Base-by-base conservation (phyloP, 2,113 vertebrate genomes). In the Gambusia affinis region DNA sequence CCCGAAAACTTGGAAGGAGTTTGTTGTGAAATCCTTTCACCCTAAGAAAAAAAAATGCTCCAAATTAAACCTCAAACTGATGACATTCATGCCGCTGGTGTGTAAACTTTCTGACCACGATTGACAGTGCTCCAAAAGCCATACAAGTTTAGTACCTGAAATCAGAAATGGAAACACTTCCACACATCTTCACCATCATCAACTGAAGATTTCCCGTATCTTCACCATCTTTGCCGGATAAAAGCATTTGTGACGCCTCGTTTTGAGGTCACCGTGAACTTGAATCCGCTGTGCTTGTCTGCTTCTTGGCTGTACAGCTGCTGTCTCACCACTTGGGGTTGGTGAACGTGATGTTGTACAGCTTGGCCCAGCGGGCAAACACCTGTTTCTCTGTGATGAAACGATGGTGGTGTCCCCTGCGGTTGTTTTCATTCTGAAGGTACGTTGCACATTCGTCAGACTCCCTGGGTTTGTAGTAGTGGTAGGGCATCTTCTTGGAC, bases 301-400 rank as follows among this genome's bases (percentile, higher is more conserved):
- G 15, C 31, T 3, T 33, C 30, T 63, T 39, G 51, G 28, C 44
- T n/a, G 44, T 12, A 29, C 61, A 72, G 5, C 6, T n/a, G 30
- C 29, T 67, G 70, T 60, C 35, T 94, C 86, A 94, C 98, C 98
- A 99, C 31, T 85, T 78, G 0, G 98, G 98, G 83, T 97, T 93
- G 68, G 93, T 93, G 93, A 98, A 99, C 76, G 96, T 96, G 94
- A 99, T 97, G 91, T 98, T 98, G 75, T 99, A 99, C 75, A 93
- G 95, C 80, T 95, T 88, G 4, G 98, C 97, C 98, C 98, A 99
- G 81, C 94, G 95, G 12, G 95, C 95, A 69, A 99, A 99, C 89
- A 99, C 98, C 19, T 95, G 94, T 75, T 99, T 99, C 93, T 99
- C 98, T 0, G 97, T 99, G 89, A 99, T 98, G 88, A 99, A 99